Evolutionary conservation across 37 sponge, comb jelly and placozoan genomes (phyloP), one percentile per base, ranked within the genome.

Genomic region (Tethya wilhelma): DNA sequence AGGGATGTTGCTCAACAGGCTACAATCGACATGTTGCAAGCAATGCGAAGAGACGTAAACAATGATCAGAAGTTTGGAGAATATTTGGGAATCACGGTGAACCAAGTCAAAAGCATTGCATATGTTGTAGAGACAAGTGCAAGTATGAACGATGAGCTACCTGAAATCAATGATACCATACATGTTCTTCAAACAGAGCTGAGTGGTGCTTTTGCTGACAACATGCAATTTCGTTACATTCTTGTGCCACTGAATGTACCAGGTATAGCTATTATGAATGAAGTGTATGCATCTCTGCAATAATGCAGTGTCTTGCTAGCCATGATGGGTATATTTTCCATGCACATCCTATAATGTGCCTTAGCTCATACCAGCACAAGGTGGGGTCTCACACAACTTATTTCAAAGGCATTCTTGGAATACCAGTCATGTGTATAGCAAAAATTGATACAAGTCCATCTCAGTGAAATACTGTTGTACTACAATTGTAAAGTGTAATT

Each of bases 191-290:
- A 67, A 6, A 43, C 4, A 7, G 11, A 60, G 8, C 38, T 83
- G 26, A n/a, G n/a, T n/a, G 75, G 59, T 0, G 39, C 5, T 34
- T 22, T 83, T n/a, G 66, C 29, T 74, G 56, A 41, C 29, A 74
- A 74, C 55, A 63, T 63, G 8, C 64, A 72, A 29, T 42, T 83
- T 26, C 60, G 64, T 11, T 74, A 46, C 56, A 83, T 83, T 29
- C 74, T 83, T 26, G 84, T 83, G 38, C 84, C 84, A 0, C 74
- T 83, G 20, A 83, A 83, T 60, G 84, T 74, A 38, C 84, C 84
- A 44, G 84, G 84, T 83, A 49, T 49, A 49, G 9, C 14, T 19
- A 49, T 9, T n/a, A n/a, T n/a, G n/a, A n/a, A n/a, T n/a, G n/a
- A n/a, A n/a, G n/a, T n/a, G n/a, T n/a, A n/a, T n/a, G n/a, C n/a